Percentiles rank a stretch among this genome's conserved stretches.
These are phyloP conservation scores for Percopsis transmontana DNA, from an alignment of 2,113 vertebrate species.

Conservation along the genomic window DNA sequence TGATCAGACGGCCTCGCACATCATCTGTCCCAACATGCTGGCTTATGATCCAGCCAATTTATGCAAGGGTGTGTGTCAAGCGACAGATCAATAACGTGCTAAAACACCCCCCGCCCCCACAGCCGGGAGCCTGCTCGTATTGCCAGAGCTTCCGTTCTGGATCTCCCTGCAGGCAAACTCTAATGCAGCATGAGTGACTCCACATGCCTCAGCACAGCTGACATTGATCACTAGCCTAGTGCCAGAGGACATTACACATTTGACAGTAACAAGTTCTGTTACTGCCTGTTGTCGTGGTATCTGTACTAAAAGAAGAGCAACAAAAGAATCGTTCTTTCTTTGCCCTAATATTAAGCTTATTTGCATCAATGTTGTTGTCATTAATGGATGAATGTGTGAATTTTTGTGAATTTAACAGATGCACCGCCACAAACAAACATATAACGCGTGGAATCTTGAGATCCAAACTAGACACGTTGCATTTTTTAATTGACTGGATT, in stretches of 20 bases:
- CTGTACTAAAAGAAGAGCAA: background rate
- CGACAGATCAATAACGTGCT: constrained; percentile 50
- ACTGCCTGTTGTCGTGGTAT: background rate
- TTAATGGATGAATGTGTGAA: background rate
- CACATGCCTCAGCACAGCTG: constrained; percentile 2
- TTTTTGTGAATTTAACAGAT: background rate
- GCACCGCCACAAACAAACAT: background rate
- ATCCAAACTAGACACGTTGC: background rate
- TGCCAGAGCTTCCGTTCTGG: constrained; percentile 19
- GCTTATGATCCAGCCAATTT: constrained; percentile 35
- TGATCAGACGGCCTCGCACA: constrained; percentile 29
- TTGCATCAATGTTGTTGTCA: background rate
- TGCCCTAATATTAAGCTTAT: background rate
- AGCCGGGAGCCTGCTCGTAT: constrained; percentile 2
- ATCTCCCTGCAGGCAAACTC: constrained; percentile 10
- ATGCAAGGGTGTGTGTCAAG: constrained; percentile 31
- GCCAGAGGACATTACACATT: constrained; percentile 21
- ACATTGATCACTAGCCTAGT: constrained; percentile 23
- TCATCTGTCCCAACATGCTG: constrained; percentile 48
- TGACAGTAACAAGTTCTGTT: constrained; percentile 17
- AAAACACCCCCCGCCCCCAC: constrained; percentile 23
- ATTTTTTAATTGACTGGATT: background rate
- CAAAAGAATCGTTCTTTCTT: too few relatives aligned
- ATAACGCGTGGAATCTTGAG: background rate
- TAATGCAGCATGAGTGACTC: constrained; percentile 33